A percentile compares a stretch with the other conserved stretches of the same genome.
These are phyloP conservation scores for Gymnarchus niloticus DNA, from an alignment of 2,113 vertebrate genomes.

Conservation along the genomic window DNA sequence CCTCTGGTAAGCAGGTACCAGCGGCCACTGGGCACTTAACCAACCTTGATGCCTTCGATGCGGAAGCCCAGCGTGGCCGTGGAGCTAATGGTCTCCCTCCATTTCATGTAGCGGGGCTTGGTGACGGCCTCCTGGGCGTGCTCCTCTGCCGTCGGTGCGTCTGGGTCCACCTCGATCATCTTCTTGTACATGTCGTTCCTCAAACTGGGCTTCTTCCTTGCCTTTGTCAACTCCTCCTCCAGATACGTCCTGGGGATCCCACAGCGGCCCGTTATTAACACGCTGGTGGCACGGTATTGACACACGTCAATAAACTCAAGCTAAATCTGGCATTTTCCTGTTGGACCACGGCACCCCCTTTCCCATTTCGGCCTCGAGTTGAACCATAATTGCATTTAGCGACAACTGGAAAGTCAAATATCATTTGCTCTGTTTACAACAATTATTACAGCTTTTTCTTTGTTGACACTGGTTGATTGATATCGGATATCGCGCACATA, in stretches of 20 bases:
- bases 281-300: neutral
- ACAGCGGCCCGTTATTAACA: neutral
- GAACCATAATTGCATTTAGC: neutral
- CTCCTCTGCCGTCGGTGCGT: conserved; percentile 79
- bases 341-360: neutral
- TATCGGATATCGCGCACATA: neutral
- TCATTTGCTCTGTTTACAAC: neutral
- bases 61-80: conserved; percentile 89
- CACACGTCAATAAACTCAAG: no score
- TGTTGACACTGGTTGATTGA: neutral
- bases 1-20: neutral
- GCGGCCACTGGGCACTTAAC: neutral
- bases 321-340: neutral
- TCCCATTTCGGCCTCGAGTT: neutral
- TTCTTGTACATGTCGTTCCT: conserved; percentile 96
- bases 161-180: conserved; percentile 89
- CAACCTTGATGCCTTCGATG: conserved; percentile 96
- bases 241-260: conserved; percentile 75
- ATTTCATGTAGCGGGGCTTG: conserved; percentile 98
- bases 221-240: conserved; percentile 92
- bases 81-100: conserved; percentile 96
- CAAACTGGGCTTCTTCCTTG: conserved; percentile 87
- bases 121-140: conserved; percentile 76
- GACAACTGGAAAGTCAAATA: neutral
- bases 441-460: neutral